Percentiles rank a stretch among this genome's conserved stretches.
These are phyloP conservation scores for Spodoptera littoralis DNA, from an alignment of 2,888 invertebrate genomes.

Conservation along the genomic window DNA sequence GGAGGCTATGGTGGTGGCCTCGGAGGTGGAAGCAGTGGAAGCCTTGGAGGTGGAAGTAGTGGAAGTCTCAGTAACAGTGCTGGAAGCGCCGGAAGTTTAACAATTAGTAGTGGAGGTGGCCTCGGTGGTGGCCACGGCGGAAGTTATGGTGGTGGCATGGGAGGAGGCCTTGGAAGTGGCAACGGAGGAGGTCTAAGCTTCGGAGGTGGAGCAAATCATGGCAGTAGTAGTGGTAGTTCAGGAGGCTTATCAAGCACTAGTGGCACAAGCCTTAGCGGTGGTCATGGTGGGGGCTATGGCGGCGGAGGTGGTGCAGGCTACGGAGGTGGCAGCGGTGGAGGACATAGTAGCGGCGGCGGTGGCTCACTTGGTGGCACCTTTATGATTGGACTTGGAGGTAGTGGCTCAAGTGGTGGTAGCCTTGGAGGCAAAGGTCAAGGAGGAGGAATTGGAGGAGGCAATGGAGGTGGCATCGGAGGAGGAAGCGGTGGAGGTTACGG, in stretches of 20 bases:
- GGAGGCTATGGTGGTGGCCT: constrained; percentile 49
- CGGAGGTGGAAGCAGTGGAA: constrained; percentile 52
- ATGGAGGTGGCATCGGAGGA: constrained; percentile 60
- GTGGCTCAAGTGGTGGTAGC: constrained; percentile 34
- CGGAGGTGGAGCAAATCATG: constrained; percentile 39
- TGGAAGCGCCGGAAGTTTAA: constrained; percentile 51
- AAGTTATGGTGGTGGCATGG: constrained; percentile 44
- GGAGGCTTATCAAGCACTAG: constrained; percentile 2
- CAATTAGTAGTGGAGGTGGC: constrained; percentile 35
- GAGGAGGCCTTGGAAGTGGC: constrained; percentile 42
- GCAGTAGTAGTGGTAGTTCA: constrained; percentile 46
- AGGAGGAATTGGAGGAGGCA: constrained; percentile 62
- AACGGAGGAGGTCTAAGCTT: constrained; percentile 42
- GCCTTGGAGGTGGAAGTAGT: constrained; percentile 47
- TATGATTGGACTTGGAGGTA: constrained; percentile 52
- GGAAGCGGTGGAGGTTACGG: constrained; percentile 47
- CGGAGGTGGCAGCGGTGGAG: constrained; percentile 57
- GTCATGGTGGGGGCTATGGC: constrained; percentile 25
- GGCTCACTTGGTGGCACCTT: constrained; percentile 38
- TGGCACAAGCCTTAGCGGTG: constrained; percentile 2
- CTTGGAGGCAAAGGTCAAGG: constrained; percentile 40
- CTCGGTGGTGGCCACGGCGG: constrained; percentile 36
- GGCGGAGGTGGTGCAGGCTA: constrained; percentile 52
- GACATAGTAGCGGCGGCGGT: constrained; percentile 58
- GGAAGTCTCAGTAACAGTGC: constrained; percentile 53